Base-by-base conservation (phyloP, 2,113 vertebrate species). In the Meleagris gallopavo region DNA sequence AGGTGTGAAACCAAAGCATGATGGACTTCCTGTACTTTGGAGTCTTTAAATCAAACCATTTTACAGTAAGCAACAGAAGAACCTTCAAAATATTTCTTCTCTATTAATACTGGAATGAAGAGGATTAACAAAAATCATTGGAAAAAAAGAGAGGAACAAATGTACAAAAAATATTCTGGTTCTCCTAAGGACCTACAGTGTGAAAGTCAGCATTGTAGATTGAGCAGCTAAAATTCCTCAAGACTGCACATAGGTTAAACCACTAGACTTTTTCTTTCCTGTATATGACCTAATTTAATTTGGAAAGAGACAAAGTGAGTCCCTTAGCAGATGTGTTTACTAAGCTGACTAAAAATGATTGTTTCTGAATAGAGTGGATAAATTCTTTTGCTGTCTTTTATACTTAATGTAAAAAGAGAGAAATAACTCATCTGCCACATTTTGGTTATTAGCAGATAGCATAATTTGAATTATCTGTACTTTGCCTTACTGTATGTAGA, bases 331-430 rank as follows among this genome's bases (percentile, higher is more conserved):
- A 75, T 50, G 2, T 17, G 16, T 70, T 88, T 45, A 66, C 41
- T 40, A 80, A 83, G 69, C 9, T 2, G 36, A 17, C n/a, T 34
- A 54, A 71, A 60, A 73, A 30, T 0, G 0, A 30, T 21, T 73
- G 8, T 13, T 83, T 82, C 76, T 90, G 25, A 83, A 72, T 1
- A 52, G 27, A 57, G 5, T 48, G 30, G 13, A 40, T 58, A 91
- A 78, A 76, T 73, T 60, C 6, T 48, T 70, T 46, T 40, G 13
- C 22, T 34, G 11, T 50, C 24, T 21, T 88, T 85, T 24, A 55
- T 34, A 65, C 4, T 75, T 69, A 30, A 27, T 73, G 30, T 16
- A 32, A 83, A 75, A 20, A 29, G 3, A 69, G 70, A 81, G 10
- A 91, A 71, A 52, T 46, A 65, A 3, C 5, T 29, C 29, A 69